Percentiles rank a stretch among this genome's conserved stretches.
Evolutionary conservation across 1,140 invertebrate genomes (phyloP).

Genomic region (Drosophila teissieri): DNA sequence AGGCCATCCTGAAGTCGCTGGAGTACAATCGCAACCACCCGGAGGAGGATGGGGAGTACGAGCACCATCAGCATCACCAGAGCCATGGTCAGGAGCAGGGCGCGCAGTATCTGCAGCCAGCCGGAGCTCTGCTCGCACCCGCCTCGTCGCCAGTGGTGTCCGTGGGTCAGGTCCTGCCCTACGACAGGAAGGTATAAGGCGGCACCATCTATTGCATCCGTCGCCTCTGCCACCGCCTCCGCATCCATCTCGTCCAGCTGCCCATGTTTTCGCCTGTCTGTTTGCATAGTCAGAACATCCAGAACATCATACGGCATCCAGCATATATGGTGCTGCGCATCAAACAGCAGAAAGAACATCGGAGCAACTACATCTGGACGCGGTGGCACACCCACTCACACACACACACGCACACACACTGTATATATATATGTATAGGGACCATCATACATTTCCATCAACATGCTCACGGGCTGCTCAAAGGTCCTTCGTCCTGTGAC

Average conservation of each 20-base stretch:
- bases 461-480: conserved; percentile 34
- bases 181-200: conserved; percentile 68
- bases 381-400: conserved; percentile 24
- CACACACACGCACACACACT: not conserved
- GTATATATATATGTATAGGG: conserved; percentile 33
- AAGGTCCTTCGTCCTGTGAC: conserved; percentile 27
- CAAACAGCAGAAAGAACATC: conserved; percentile 38
- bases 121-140: conserved; percentile 45
- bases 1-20: conserved; percentile 81
- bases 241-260: conserved; percentile 48
- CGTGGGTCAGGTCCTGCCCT: conserved; percentile 54
- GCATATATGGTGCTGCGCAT: conserved; percentile 2
- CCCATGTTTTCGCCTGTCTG: conserved; percentile 32
- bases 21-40: conserved; percentile 85
- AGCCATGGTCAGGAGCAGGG: conserved; percentile 36
- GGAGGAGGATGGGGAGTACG: conserved; percentile 58
- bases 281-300: conserved; percentile 46
- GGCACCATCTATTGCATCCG: conserved; percentile 9
- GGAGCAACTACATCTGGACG: conserved; percentile 20
- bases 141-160: conserved; percentile 1
- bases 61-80: conserved; percentile 39
- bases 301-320: conserved; percentile 18
- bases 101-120: conserved; percentile 61
- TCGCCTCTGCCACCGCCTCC: too few species aligned
- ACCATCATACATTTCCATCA: conserved; percentile 45